These are phyloP conservation scores for Choloepus didactylus DNA, from an alignment of 2,797 vertebrate species.

Conservation along the genomic window DNA sequence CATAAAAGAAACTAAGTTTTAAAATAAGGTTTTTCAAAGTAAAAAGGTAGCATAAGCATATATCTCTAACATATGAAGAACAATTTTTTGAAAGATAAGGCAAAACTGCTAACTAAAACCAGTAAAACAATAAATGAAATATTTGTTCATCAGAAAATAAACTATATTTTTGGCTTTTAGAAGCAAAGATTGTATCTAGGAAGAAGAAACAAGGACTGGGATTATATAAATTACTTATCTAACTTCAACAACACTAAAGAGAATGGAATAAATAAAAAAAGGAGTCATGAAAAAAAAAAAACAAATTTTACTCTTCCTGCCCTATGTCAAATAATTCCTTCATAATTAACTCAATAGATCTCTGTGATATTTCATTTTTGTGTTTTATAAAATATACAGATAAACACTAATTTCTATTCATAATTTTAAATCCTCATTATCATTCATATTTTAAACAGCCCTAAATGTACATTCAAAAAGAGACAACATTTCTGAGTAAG, in stretches of 20 bases:
- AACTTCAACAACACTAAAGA: conserved; percentile 28
- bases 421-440: not conserved
- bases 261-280: conserved; percentile 1
- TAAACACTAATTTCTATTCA: conserved; percentile 16
- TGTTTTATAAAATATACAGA: conserved; percentile 9
- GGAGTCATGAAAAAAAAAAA: not conserved
- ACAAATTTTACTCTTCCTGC: not conserved
- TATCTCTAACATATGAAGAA: not conserved
- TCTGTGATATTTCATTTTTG: conserved; percentile 12
- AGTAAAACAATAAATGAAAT: conserved; percentile 29
- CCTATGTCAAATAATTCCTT: not conserved
- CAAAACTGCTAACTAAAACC: conserved; percentile 33
- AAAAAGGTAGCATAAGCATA: not conserved
- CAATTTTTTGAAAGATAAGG: conserved; percentile 30
- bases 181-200: not conserved
- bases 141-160: conserved; percentile 41
- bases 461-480: not conserved
- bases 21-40: not conserved
- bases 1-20: no score
- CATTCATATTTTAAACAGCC: not conserved
- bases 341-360: not conserved
- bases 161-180: not conserved
- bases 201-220: conserved; percentile 10
- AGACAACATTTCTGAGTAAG: not conserved
- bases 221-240: conserved; percentile 15